phyloP scores from a whole-genome alignment of 2,113 vertebrate species.

The Gymnobelideus leadbeateri region DNA sequence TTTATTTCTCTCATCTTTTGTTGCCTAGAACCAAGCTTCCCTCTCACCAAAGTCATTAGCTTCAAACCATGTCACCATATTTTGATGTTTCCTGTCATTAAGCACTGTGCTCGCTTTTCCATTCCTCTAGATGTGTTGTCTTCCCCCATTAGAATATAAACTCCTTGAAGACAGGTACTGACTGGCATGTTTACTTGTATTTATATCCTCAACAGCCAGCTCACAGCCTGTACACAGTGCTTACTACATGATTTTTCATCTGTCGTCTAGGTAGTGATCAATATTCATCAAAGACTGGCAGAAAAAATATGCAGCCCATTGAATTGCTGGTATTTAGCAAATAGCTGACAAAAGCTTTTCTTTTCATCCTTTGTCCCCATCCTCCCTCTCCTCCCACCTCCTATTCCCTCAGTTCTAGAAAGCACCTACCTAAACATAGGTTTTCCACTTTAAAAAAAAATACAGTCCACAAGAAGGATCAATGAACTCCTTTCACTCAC shows the following conservation, averaged over 20 bases:
- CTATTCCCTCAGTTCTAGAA: neutral
- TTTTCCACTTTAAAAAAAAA: slow-evolving; percentile 34
- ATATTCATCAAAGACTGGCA: neutral
- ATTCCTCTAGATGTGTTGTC: neutral
- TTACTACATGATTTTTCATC: neutral
- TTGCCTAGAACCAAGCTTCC: neutral
- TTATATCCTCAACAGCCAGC: neutral
- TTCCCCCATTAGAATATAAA: neutral
- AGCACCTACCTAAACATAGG: neutral
- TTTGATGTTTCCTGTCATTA: neutral
- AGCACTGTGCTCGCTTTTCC: neutral
- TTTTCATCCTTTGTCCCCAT: neutral
- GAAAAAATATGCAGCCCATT: neutral
- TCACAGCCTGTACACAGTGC: neutral
- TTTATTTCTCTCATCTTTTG: neutral
- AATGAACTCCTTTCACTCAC: neutral
- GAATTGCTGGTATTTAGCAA: neutral
- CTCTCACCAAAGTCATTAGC: neutral
- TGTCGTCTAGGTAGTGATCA: neutral
- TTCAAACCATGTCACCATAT: neutral
- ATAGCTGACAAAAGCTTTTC: slow-evolving; percentile 4
- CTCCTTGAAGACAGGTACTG: neutral
- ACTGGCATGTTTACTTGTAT: neutral
- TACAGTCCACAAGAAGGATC: neutral
- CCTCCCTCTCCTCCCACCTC: neutral